phyloP scores from a whole-genome alignment of 1,140 invertebrate genomes.

The Hylaeus volcanicus region DNA sequence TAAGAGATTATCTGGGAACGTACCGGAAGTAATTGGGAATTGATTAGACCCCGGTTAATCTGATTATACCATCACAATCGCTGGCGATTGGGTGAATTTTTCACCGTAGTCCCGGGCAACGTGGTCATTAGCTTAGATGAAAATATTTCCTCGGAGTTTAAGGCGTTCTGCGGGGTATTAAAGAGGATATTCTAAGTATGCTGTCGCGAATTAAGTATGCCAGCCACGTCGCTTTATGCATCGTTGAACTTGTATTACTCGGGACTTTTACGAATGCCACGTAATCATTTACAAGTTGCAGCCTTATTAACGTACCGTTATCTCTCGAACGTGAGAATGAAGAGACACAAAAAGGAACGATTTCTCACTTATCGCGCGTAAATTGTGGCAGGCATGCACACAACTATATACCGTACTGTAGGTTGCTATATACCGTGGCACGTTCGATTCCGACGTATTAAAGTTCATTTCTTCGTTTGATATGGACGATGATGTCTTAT shows the following conservation, averaged over 20 bases:
- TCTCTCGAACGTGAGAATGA: constrained; percentile 21
- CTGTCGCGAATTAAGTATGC: constrained; percentile 9
- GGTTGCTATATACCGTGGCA: not conserved
- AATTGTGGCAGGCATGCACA: constrained; percentile 9
- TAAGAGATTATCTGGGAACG: not conserved
- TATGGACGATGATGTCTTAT: too few relatives aligned
- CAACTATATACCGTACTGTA: not conserved
- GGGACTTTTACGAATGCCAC: constrained; percentile 13
- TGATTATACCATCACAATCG: not conserved
- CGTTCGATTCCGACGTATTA: not conserved
- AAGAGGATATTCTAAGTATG: not conserved
- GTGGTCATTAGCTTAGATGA: not conserved
- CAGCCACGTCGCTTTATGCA: constrained; percentile 16
- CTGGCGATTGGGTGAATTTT: not conserved
- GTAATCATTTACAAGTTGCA: constrained; percentile 23
- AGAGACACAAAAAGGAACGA: not conserved
- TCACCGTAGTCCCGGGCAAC: not conserved
- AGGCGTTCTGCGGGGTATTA: not conserved
- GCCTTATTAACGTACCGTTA: constrained; percentile 33
- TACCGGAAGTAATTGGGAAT: not conserved
- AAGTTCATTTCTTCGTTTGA: too few relatives aligned
- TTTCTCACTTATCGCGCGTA: not conserved
- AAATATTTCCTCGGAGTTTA: constrained; percentile 1
- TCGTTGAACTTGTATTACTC: constrained; percentile 15
- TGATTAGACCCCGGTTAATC: constrained; percentile 11